Conservation (phyloP, 2,113 vertebrate genomes). For the Azemiops feae region DNA sequence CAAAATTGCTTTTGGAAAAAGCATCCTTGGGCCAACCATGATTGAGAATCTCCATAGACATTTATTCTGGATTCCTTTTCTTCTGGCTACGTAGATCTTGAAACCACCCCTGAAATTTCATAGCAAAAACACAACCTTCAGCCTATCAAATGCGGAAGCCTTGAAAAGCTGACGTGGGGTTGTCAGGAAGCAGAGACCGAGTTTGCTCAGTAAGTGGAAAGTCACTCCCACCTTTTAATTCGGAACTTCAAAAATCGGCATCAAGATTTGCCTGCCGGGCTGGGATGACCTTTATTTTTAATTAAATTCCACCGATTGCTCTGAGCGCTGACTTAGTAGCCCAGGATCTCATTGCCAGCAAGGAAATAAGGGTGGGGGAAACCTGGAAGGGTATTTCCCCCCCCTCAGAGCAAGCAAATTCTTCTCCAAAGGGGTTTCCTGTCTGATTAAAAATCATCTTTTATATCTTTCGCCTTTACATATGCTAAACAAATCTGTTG, state of each 20-base stretch:
- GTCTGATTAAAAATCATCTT: constrained; percentile 21
- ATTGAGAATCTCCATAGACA: too few relatives aligned
- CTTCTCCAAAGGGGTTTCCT: constrained; percentile 39
- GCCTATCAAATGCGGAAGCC: fast-evolving
- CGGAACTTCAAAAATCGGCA: neutral
- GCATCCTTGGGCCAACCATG: too few relatives aligned
- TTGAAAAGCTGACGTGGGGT: neutral
- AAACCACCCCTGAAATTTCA: too few relatives aligned
- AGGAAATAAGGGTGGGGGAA: neutral
- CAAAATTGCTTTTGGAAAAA: too few relatives aligned
- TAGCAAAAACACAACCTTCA: neutral
- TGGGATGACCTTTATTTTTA: constrained; percentile 26
- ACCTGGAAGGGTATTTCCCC: neutral
- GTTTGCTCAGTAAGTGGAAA: neutral
- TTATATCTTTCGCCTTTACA: neutral
- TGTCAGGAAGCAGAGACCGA: neutral
- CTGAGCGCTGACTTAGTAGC: neutral
- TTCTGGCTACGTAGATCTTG: neutral
- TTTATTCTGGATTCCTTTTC: neutral
- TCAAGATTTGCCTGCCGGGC: neutral
- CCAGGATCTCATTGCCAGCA: constrained; percentile 6
- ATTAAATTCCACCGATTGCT: constrained; percentile 21
- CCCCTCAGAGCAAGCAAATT: constrained; percentile 1
- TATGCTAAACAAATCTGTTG: neutral
- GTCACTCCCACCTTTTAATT: neutral